Percentiles rank a stretch among this genome's conserved stretches.
Evolutionary conservation across 2,797 vertebrate species (phyloP).

Genomic region (Oreonectes daqikongensis): DNA sequence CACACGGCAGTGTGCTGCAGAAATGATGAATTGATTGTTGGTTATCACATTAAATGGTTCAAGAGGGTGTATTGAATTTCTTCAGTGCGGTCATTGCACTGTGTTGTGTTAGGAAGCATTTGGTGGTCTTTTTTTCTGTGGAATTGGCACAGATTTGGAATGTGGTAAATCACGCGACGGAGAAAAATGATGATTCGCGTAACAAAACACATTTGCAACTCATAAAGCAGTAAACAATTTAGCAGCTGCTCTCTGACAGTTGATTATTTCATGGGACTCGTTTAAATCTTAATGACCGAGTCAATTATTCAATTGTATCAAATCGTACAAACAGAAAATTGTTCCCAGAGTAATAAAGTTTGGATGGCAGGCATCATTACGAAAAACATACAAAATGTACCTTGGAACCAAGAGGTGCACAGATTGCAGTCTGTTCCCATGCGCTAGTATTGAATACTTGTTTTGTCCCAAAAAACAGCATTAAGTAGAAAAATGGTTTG

Average conservation of each 20-base stretch:
- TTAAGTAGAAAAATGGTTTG: background rate
- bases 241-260: slow-evolving; percentile 17
- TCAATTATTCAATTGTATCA: background rate
- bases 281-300: slow-evolving; percentile 1
- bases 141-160: slow-evolving; percentile 6
- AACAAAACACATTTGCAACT: slow-evolving; percentile 6
- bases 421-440: background rate
- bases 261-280: slow-evolving; percentile 15
- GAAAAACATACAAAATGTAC: background rate
- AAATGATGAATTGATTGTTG: slow-evolving; percentile 35
- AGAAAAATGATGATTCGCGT: background rate
- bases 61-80: background rate
- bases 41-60: slow-evolving; percentile 8
- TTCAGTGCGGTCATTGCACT: background rate
- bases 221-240: slow-evolving; percentile 1
- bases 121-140: background rate
- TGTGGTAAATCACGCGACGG: background rate
- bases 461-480: no score
- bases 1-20: slow-evolving; percentile 2
- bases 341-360: background rate
- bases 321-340: slow-evolving; percentile 7
- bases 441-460: background rate
- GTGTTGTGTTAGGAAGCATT: slow-evolving; percentile 1
- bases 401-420: background rate
- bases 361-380: background rate